Evolutionary conservation across 2,113 vertebrate genomes (phyloP).

Genomic region (Centrocercus urophasianus): DNA sequence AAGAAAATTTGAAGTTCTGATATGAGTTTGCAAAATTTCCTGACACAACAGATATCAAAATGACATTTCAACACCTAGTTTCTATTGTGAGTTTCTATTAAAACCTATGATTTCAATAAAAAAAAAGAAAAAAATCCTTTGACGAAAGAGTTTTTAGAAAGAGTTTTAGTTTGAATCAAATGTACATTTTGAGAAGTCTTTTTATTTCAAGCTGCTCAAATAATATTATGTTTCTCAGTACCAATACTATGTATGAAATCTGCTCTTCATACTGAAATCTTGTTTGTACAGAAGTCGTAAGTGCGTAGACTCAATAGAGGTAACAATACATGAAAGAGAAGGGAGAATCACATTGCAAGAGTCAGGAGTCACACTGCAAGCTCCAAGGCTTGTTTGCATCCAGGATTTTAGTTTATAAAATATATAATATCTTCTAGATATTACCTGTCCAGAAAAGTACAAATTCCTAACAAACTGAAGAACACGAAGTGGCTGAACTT

Average conservation of each 20-base stretch:
- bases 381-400: background rate
- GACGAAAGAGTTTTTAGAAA: background rate
- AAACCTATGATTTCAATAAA: constrained; percentile 23
- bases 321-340: background rate
- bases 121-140: background rate
- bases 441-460: background rate
- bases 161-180: background rate
- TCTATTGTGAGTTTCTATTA: constrained; percentile 1
- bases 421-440: background rate
- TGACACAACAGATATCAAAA: constrained; percentile 35
- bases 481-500: background rate
- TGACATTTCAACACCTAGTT: constrained; percentile 22
- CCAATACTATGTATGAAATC: background rate
- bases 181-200: background rate
- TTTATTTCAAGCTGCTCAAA: background rate
- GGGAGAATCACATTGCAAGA: background rate
- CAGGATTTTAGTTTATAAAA: background rate
- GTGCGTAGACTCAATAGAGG: background rate
- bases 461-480: background rate
- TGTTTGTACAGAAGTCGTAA: background rate
- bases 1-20: constrained; percentile 19
- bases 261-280: background rate
- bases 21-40: constrained; percentile 19
- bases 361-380: background rate
- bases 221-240: background rate